Base-by-base conservation (phyloP, 2,113 vertebrate species). In the Pelvicachromis taeniatus region DNA sequence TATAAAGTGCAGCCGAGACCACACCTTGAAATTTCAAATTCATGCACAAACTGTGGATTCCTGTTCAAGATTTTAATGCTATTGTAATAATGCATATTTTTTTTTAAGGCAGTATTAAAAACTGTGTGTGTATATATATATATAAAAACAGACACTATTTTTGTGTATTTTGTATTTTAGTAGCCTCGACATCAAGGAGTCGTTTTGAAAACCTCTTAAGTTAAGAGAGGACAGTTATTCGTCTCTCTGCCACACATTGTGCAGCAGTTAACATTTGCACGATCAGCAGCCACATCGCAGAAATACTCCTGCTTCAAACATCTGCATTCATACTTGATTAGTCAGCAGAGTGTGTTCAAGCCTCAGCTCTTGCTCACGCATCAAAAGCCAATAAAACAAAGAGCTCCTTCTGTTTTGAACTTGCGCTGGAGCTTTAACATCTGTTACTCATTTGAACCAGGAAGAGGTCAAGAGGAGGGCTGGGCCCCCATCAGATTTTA, bases 361-460 rank as follows among this genome's bases (percentile, higher is more conserved):
- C 17, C 81, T 31, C 63, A 23, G 21, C 77, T 75, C 48, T 81
- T 35, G 13, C 82, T 84, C 40, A 2, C 59, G 21, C 48, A 50
- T 78, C 35, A 12, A 65, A 31, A 59, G 68, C 68, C 40, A 84
- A 4, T 83, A 23, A 85, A 85, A 93, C 92, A 94, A 91, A 93
- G 85, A 82, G 86, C 84, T 90, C 85, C 85, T 78, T 94, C 90
- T 93, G 84, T 82, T 33, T 54, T 83, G 35, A 88, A 21, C 80
- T 38, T 63, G 81, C 81, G 87, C 82, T 81, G 61, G 26, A 77
- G 77, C 85, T 92, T 65, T 54, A 90, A 94, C 94, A 94, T 94
- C 90, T 95, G 92, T 19, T 40, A 81, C 85, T 93, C 86, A 91
- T 95, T 94, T 92, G 23, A 82, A 91, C 78, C 75, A 85, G 88